These are phyloP conservation scores for Leptinotarsa tumamoca DNA, from an alignment of 2,888 invertebrate genomes.

Conservation along the genomic window DNA sequence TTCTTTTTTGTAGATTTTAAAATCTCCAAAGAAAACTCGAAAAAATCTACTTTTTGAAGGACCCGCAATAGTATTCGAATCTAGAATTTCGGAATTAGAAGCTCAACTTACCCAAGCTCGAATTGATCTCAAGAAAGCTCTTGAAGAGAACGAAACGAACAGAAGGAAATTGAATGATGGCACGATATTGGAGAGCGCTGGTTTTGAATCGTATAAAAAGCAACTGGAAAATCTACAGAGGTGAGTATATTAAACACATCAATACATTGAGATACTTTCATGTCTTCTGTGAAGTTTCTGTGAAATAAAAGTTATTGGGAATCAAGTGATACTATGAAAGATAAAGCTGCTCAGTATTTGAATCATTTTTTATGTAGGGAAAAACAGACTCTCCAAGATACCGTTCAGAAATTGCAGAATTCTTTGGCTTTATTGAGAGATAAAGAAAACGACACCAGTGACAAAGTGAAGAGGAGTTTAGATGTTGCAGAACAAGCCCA, in stretches of 20 bases:
- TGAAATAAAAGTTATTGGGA: too few relatives aligned
- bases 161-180: slow-evolving; percentile 65
- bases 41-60: slow-evolving; percentile 71
- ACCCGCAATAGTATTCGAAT: slow-evolving; percentile 85
- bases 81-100: slow-evolving; percentile 85
- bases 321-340: too few relatives aligned
- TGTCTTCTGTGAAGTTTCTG: too few relatives aligned
- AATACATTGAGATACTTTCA: too few relatives aligned
- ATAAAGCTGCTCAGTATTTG: too few relatives aligned
- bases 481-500: slow-evolving; percentile 82
- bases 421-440: slow-evolving; percentile 75
- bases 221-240: slow-evolving; percentile 79
- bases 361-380: slow-evolving; percentile 68
- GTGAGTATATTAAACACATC: slow-evolving; percentile 58
- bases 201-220: slow-evolving; percentile 74
- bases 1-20: slow-evolving; percentile 45
- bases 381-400: slow-evolving; percentile 76
- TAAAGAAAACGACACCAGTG: slow-evolving; percentile 72
- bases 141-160: slow-evolving; percentile 74
- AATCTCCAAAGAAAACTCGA: slow-evolving; percentile 56
- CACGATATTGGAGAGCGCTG: slow-evolving; percentile 68
- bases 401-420: slow-evolving; percentile 76
- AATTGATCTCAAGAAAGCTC: slow-evolving; percentile 80
- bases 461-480: slow-evolving; percentile 75
- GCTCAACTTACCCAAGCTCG: slow-evolving; percentile 84